phyloP scores from a whole-genome alignment of 2,888 invertebrate genomes.

The Coenonympha glycerion region DNA sequence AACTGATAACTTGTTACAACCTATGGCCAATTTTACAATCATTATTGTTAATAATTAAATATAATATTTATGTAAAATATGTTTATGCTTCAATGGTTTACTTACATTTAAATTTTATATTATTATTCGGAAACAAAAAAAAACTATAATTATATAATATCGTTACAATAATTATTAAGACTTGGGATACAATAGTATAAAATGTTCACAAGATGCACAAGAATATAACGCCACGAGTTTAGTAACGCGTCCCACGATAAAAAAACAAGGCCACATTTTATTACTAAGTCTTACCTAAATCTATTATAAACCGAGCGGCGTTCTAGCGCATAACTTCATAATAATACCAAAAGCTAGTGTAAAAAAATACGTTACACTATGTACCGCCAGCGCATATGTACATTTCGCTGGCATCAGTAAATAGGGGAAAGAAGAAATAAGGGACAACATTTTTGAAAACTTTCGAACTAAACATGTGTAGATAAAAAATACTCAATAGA shows the following conservation, averaged over 20 bases:
- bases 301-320: conserved; percentile 50
- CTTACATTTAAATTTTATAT: conserved; percentile 75
- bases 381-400: conserved; percentile 50
- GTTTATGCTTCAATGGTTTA: conserved; percentile 75
- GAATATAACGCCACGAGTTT: conserved; percentile 32
- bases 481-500: neutral
- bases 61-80: conserved; percentile 76
- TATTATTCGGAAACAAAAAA: conserved; percentile 69
- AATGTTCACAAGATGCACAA: conserved; percentile 55
- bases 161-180: conserved; percentile 55
- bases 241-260: conserved; percentile 46
- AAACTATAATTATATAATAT: conserved; percentile 48
- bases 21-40: conserved; percentile 76
- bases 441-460: neutral
- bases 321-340: conserved; percentile 33
- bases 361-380: conserved; percentile 7
- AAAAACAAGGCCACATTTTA: conserved; percentile 69
- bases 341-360: conserved; percentile 19
- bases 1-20: conserved; percentile 75
- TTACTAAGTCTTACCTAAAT: conserved; percentile 58
- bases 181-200: conserved; percentile 60
- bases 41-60: conserved; percentile 76
- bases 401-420: conserved; percentile 34
- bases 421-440: conserved; percentile 3
- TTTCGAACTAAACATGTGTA: conserved; percentile 1